Evolutionary conservation across 2,797 vertebrate genomes (phyloP).

Genomic region (Eremophila alpestris): DNA sequence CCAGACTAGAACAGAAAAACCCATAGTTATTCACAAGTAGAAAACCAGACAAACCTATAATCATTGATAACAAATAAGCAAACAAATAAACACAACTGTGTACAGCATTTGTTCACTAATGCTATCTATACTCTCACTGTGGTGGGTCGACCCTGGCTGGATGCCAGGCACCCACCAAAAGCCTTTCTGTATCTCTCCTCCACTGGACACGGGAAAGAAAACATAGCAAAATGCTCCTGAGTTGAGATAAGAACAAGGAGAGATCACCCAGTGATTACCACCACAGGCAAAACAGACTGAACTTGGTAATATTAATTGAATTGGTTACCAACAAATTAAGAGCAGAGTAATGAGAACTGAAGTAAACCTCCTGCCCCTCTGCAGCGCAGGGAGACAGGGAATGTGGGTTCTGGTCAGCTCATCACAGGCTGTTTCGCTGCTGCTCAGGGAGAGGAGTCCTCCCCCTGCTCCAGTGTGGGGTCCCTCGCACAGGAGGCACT

Average conservation of each 20-base stretch:
- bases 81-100: background rate
- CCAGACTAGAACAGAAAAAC: background rate
- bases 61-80: background rate
- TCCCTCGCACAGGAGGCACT: rapidly evolving
- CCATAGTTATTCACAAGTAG: background rate
- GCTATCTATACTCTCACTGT: background rate
- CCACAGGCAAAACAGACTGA: background rate
- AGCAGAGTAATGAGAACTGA: background rate
- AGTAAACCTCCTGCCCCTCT: background rate
- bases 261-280: background rate
- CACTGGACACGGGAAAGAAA: background rate
- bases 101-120: background rate
- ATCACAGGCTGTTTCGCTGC: background rate
- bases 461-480: rapidly evolving
- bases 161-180: background rate
- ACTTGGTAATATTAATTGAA: background rate
- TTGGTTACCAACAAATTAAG: background rate
- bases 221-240: background rate
- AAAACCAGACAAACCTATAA: background rate
- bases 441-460: background rate
- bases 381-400: rapidly evolving
- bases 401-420: background rate
- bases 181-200: background rate
- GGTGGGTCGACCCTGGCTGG: background rate
- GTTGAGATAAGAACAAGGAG: background rate